Conservation (phyloP, 2,888 invertebrate genomes). For the Campoplex capitator region DNA sequence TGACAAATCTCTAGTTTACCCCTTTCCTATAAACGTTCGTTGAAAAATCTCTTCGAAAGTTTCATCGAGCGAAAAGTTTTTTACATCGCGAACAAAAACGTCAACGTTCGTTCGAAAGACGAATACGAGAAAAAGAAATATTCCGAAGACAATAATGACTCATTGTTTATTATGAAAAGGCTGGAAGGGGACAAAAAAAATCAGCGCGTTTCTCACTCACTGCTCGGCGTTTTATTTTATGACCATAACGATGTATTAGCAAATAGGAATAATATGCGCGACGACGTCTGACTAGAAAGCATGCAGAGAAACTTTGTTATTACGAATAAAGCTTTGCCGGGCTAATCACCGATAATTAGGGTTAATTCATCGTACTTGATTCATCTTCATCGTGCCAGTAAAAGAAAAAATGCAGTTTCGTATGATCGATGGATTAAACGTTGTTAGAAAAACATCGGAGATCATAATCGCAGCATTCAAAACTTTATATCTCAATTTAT, state of each 20-base stretch:
- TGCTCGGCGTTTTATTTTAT: not conserved
- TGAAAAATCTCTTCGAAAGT: not conserved
- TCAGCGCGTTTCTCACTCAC: not conserved
- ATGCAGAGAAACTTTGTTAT: constrained; percentile 81
- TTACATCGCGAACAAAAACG: not conserved
- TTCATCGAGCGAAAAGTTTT: not conserved
- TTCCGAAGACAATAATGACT: not conserved
- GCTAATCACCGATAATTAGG: not conserved
- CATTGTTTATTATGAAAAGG: not conserved
- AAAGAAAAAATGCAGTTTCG: not conserved
- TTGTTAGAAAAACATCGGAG: not conserved
- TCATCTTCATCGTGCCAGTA: not conserved
- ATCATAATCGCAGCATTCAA: not conserved
- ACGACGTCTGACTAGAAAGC: constrained; percentile 78
- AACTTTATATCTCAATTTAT: not conserved
- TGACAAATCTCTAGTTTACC: not conserved
- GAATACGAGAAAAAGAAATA: not conserved
- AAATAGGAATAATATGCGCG: constrained; percentile 33
- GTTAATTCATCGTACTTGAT: not conserved
- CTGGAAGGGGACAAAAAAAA: not conserved
- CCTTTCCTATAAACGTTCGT: not conserved
- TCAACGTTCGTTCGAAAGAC: not conserved
- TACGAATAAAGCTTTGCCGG: constrained; percentile 73
- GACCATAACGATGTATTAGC: constrained; percentile 45
- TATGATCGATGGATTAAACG: not conserved